Conservation (phyloP, 1,140 invertebrate species). For the Brachionus plicatilis region DNA sequence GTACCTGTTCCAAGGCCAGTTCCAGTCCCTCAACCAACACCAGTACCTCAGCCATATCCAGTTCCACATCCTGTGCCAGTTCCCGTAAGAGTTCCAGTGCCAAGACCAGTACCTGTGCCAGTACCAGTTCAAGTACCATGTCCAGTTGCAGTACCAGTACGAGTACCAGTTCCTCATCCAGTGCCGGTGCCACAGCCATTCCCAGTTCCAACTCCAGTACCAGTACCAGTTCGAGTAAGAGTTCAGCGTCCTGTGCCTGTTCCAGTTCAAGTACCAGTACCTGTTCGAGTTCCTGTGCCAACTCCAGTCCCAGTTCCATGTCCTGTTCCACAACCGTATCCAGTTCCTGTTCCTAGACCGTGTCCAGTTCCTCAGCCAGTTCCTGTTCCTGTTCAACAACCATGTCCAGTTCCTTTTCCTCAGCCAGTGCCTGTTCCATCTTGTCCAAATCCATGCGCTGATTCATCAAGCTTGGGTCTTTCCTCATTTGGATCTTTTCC, state of each 20-base stretch:
- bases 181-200: conserved; percentile 10
- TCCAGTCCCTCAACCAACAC: background rate
- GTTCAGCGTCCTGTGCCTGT: conserved; percentile 15
- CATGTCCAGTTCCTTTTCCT: background rate
- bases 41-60: background rate
- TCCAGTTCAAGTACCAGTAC: background rate
- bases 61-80: background rate
- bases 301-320: background rate
- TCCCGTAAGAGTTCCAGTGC: background rate
- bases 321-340: background rate
- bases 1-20: background rate
- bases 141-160: background rate
- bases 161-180: background rate
- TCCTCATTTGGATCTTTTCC: background rate
- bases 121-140: background rate
- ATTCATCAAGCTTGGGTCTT: background rate
- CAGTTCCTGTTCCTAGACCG: background rate
- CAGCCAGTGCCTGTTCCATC: background rate
- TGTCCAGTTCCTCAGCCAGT: background rate
- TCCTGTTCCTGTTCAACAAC: background rate
- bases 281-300: background rate
- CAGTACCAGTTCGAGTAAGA: background rate
- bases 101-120: background rate
- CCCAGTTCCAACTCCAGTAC: background rate
- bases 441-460: conserved; percentile 9